These are phyloP conservation scores for Eupithecia centaureata DNA, from an alignment of 2,888 invertebrate species.

Conservation along the genomic window DNA sequence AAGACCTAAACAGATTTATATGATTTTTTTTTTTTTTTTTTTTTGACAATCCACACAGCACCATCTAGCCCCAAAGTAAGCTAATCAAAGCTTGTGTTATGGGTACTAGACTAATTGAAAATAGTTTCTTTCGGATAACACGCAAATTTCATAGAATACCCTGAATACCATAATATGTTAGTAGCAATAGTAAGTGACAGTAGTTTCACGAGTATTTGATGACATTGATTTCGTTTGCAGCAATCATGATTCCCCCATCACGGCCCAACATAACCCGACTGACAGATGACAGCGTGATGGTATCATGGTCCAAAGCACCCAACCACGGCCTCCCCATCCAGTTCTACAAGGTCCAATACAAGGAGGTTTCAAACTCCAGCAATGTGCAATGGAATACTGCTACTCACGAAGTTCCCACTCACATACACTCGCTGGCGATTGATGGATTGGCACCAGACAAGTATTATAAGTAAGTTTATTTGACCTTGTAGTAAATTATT, in stretches of 20 bases:
- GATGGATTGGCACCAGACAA: constrained; percentile 89
- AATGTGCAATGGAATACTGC: constrained; percentile 89
- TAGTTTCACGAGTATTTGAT: too few relatives aligned
- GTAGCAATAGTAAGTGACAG: too few relatives aligned
- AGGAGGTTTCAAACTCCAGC: constrained; percentile 68
- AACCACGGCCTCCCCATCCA: constrained; percentile 92
- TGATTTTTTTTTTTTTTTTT: too few relatives aligned
- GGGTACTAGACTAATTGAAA: too few relatives aligned
- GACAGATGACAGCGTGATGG: constrained; percentile 95
- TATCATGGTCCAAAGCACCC: constrained; percentile 92
- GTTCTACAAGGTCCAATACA: constrained; percentile 90
- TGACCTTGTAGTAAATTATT: background rate
- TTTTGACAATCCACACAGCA: too few relatives aligned
- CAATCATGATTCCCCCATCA: constrained; percentile 93
- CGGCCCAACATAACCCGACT: constrained; percentile 93
- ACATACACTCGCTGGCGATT: constrained; percentile 91
- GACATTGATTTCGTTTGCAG: constrained; percentile 57
- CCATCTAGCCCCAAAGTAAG: too few relatives aligned
- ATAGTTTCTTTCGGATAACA: too few relatives aligned
- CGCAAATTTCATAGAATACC: too few relatives aligned
- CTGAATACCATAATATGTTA: too few relatives aligned
- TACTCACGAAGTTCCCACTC: constrained; percentile 90
- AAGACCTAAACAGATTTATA: background rate
- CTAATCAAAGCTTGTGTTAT: too few relatives aligned
- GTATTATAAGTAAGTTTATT: constrained; percentile 84